Conservation (phyloP, 1,140 invertebrate genomes). For the Potamilus streckersoni region DNA sequence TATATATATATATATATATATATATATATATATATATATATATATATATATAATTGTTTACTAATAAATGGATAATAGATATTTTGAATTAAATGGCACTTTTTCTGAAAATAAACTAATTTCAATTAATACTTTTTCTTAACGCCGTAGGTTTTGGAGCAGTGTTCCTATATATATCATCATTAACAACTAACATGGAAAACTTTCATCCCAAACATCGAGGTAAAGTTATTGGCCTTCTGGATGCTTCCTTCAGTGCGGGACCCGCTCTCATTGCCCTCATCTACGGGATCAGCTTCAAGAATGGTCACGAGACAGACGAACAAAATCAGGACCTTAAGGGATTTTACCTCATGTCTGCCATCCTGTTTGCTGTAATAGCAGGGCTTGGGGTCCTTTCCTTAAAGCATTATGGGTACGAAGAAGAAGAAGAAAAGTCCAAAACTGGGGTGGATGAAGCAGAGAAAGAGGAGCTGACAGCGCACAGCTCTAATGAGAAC, state of each 20-base stretch:
- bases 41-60: not conserved
- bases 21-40: too few relatives aligned
- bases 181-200: slow-evolving; percentile 45
- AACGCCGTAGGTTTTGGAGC: slow-evolving; percentile 47
- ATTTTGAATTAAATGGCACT: not conserved
- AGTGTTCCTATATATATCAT: slow-evolving; percentile 57
- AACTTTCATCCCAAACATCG: slow-evolving; percentile 51
- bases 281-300: slow-evolving; percentile 47
- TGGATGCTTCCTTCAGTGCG: slow-evolving; percentile 55
- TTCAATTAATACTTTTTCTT: not conserved
- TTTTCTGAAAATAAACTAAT: not conserved
- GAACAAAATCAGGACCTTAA: slow-evolving; percentile 52
- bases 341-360: slow-evolving; percentile 52
- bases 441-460: not conserved
- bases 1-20: too few relatives aligned
- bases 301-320: slow-evolving; percentile 41
- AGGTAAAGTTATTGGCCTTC: slow-evolving; percentile 50
- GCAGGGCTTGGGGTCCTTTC: slow-evolving; percentile 42
- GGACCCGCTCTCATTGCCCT: slow-evolving; percentile 50
- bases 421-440: slow-evolving; percentile 2
- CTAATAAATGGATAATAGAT: not conserved
- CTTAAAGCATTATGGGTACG: slow-evolving; percentile 31
- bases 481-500: slow-evolving; percentile 7
- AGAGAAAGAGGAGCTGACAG: not conserved
- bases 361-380: slow-evolving; percentile 43